Evolutionary conservation across 2,888 invertebrate genomes (phyloP).

Genomic region (Limnephilus lunatus): DNA sequence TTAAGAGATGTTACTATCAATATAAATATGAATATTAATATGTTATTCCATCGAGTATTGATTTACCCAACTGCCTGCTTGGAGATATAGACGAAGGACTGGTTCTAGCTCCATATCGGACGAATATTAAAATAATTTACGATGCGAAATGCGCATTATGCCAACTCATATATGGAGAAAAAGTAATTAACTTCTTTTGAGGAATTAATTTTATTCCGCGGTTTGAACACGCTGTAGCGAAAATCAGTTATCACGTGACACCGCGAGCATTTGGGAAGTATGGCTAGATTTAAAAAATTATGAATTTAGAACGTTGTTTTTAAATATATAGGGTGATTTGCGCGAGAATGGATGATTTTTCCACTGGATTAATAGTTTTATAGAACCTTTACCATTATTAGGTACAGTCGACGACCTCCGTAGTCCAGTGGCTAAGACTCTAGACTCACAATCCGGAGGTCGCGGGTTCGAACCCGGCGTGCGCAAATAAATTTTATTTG

Average conservation of each 20-base stretch:
- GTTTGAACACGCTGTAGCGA: background rate
- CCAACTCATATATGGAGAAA: background rate
- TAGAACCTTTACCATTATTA: no score
- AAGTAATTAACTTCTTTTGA: background rate
- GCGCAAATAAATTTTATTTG: no score
- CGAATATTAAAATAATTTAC: conserved; percentile 5
- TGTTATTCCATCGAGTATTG: background rate
- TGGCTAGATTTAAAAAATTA: no score
- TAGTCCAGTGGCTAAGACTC: no score
- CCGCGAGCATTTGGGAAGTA: no score
- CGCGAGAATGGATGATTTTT: no score
- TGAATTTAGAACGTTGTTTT: no score
- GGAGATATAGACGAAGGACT: background rate
- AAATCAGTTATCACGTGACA: background rate
- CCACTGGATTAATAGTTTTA: no score
- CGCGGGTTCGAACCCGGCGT: no score
- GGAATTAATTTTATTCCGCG: background rate
- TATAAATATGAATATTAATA: background rate
- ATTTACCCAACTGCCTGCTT: background rate
- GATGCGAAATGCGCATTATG: background rate
- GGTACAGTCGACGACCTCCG: no score
- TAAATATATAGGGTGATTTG: no score
- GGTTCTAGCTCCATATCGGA: background rate
- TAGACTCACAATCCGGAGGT: no score
- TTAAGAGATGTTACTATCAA: background rate